Percentiles rank a stretch among this genome's conserved stretches.
Conservation (phyloP, 92 coral and sea anemone genomes). For the Porites divaricata region DNA sequence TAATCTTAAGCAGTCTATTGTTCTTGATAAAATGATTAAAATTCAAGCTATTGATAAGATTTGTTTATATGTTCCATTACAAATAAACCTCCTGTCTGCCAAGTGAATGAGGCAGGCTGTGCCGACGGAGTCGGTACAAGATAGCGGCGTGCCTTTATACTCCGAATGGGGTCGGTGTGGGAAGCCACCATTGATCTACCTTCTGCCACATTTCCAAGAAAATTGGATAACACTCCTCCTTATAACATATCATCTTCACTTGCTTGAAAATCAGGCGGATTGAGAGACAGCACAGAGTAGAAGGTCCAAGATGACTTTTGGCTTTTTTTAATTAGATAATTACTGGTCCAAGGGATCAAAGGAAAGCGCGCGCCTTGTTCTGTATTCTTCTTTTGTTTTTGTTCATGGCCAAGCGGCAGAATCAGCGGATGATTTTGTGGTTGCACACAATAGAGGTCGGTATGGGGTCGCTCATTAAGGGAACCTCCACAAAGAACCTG, state of each 20-base stretch:
- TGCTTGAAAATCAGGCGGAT: neutral
- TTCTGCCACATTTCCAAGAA: neutral
- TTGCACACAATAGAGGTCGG: constrained; percentile 39
- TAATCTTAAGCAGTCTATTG: constrained; percentile 26
- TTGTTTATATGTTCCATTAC: constrained; percentile 32
- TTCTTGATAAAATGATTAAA: constrained; percentile 38
- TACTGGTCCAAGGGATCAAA: constrained; percentile 45
- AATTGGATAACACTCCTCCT: neutral
- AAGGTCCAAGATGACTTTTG: constrained; percentile 28
- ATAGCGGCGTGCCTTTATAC: constrained; percentile 52
- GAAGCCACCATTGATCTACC: constrained; percentile 5
- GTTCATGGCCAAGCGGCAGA: constrained; percentile 25
- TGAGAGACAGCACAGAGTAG: neutral
- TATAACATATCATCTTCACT: neutral
- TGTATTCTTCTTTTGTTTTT: constrained; percentile 27
- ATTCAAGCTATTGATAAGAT: constrained; percentile 44
- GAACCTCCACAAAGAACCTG: constrained; percentile 15
- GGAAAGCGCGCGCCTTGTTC: constrained; percentile 38
- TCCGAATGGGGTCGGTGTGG: constrained; percentile 44
- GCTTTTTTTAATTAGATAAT: constrained; percentile 42
- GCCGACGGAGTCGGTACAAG: constrained; percentile 43
- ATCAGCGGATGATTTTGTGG: constrained; percentile 44
- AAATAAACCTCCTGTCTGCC: constrained; percentile 47
- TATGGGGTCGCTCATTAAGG: constrained; percentile 30
- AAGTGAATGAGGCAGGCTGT: constrained; percentile 32